Evolutionary conservation across 1,140 invertebrate genomes (phyloP), one percentile per base, ranked within the genome.

Genomic region (Nephila pilipes): DNA sequence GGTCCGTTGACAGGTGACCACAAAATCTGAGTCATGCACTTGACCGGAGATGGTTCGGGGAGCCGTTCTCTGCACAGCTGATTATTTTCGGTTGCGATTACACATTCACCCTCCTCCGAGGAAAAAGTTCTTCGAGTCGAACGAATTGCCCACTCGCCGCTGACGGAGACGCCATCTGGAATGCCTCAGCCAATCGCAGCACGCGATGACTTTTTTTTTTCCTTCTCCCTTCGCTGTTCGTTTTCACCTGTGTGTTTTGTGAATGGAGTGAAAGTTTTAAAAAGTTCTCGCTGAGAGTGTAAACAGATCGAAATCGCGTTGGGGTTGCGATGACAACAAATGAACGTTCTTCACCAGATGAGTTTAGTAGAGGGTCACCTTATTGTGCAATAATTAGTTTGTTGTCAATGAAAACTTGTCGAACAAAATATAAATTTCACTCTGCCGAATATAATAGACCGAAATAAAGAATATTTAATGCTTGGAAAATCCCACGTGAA

Each of bases 51-150:
- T 1, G 8, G 20, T 38, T n/a, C 55, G 5, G 29, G 85, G 55
- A 54, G 69, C 83, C 55, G 29, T 55, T 87, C 63, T 22, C 38
- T 22, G 20, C 91, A 58, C 91, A 93, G 91, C 60, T 93, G 91
- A 79, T 36, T 65, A 65, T 65, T 65, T 46, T 65, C 20, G 87
- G 32, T 54, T 75, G 36, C 54, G 87, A 36, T 32, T 79, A 87
- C 83, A 36, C 36, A n/a, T 90, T 79, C 46, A 38, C 29, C 69
- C 58, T 81, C 54, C 90, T 92, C 90, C 90, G 55, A 69, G 32
- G 58, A 29, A 85, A 92, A 85, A 79, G 38, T 60, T 75, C 54
- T 58, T 63, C 2, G 63, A n/a, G 29, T 32, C 10, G 22, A 20
- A 60, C n/a, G 85, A 87, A n/a, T 79, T 65, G 80, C 75, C 57